A percentile compares a stretch with the other conserved stretches of the same genome.
These are phyloP conservation scores for Cryptophagus acutangulus DNA, from an alignment of 2,888 invertebrate genomes.

Conservation along the genomic window DNA sequence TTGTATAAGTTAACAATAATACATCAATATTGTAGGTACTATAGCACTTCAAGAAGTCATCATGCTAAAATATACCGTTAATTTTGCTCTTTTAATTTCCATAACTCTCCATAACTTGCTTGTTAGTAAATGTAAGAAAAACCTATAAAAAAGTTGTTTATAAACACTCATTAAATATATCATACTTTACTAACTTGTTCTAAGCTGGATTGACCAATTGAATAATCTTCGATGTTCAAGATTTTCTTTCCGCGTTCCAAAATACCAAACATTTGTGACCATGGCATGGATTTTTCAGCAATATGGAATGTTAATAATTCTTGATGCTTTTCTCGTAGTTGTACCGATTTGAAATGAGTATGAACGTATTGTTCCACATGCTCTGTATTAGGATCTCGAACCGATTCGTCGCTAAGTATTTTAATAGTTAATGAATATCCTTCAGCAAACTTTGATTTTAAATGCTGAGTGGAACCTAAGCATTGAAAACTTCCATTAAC, in stretches of 20 bases:
- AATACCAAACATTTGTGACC: conserved; percentile 73
- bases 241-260: conserved; percentile 55
- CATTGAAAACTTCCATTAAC: conserved; percentile 77
- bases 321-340: conserved; percentile 63
- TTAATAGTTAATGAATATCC: conserved; percentile 49
- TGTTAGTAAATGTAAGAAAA: conserved; percentile 64
- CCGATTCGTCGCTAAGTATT: too few relatives aligned
- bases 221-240: conserved; percentile 69
- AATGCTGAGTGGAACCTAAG: conserved; percentile 73
- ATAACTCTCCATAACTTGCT: conserved; percentile 39
- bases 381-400: conserved; percentile 19
- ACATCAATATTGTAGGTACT: too few relatives aligned
- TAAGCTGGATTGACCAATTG: conserved; percentile 74
- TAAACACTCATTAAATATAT: neutral
- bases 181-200: conserved; percentile 55
- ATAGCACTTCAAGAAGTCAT: too few relatives aligned
- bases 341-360: conserved; percentile 37
- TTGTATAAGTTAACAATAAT: too few relatives aligned
- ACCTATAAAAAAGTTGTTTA: conserved; percentile 46
- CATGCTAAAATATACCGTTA: too few relatives aligned
- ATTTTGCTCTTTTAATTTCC: too few relatives aligned
- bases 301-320: conserved; percentile 71
- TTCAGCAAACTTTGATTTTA: conserved; percentile 74
- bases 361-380: conserved; percentile 36
- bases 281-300: conserved; percentile 54